phyloP scores from a whole-genome alignment of 2,888 invertebrate genomes.

The Heliconius ethilla region DNA sequence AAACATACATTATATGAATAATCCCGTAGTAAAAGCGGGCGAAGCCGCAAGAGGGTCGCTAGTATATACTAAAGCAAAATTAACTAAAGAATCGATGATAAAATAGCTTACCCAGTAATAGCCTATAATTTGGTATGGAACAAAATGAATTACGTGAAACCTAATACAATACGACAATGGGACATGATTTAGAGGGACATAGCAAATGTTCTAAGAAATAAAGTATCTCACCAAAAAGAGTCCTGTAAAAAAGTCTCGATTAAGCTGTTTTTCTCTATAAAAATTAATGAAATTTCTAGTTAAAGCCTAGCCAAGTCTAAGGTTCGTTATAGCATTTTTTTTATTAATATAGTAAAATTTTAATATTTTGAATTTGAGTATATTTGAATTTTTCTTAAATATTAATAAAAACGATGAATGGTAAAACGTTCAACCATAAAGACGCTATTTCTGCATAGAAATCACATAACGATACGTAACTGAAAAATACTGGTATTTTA shows the following conservation, averaged over 20 bases:
- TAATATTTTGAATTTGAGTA: background rate
- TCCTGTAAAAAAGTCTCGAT: too few relatives aligned
- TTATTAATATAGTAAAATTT: too few relatives aligned
- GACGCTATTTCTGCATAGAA: constrained; percentile 15
- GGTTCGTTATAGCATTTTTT: too few relatives aligned
- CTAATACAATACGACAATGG: background rate
- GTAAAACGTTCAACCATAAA: background rate
- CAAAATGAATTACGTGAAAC: background rate
- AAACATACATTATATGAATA: too few relatives aligned
- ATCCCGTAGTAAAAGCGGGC: too few relatives aligned
- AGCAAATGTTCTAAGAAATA: too few relatives aligned
- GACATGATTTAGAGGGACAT: too few relatives aligned
- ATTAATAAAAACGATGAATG: background rate
- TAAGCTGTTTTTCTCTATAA: too few relatives aligned
- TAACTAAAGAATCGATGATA: background rate
- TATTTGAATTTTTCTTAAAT: background rate
- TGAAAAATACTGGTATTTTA: constrained; percentile 33
- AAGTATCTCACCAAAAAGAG: too few relatives aligned
- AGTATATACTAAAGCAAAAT: background rate
- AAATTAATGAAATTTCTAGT: too few relatives aligned
- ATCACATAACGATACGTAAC: constrained; percentile 3
- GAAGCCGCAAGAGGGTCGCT: too few relatives aligned
- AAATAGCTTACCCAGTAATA: background rate
- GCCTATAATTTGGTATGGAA: background rate
- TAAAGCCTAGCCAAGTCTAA: too few relatives aligned